Evolutionary conservation across 92 coral and sea anemone genomes (phyloP), one percentile per base, ranked within the genome.

Genomic region (Actinostola sp.): DNA sequence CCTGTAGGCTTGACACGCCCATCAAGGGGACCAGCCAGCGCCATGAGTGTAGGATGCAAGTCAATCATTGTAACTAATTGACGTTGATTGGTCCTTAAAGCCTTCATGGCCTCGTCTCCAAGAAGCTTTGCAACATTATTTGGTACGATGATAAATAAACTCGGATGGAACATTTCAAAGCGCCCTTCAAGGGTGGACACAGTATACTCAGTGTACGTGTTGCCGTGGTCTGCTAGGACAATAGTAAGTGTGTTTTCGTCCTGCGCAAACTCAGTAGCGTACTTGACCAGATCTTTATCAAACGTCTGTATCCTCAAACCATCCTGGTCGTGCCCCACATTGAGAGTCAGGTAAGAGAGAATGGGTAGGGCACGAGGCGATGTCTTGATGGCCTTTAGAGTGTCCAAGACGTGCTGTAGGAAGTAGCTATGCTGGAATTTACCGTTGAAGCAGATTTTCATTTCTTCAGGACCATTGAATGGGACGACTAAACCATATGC

Each of bases 181-280:
- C 90, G 92, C 12, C 97, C 97, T 58, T 91, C 97, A 41, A 88
- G 79, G 41, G 78, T 59, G 0, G 66, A 31, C 9, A 74, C 60
- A 10, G 91, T 77, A 75, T 89, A 92, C 30, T 55, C 63, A 0
- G 97, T 86, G 68, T 92, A 92, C 0, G 97, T 89, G 67, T 92
- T 92, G 8, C 97, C 97, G 35, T 92, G 96, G 70, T 92, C 97
- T 23, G 97, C 95, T 21, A 82, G 71, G 17, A 92, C 42, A 39
- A 92, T 76, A 29, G 96, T 86, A 62, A 92, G 42, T 10, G 97
- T 92, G 50, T 79, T 80, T 15, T 65, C 67, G 35, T 70, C 75
- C 9, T 72, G 48, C 3, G 97, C 82, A 52, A 92, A 12, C 50
- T 55, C 61, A 12, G 61, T 79, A 27, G 86, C 76, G 10, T 80